phyloP scores from a whole-genome alignment of 1,140 invertebrate genomes.

The Atopsyche davidsoni region DNA sequence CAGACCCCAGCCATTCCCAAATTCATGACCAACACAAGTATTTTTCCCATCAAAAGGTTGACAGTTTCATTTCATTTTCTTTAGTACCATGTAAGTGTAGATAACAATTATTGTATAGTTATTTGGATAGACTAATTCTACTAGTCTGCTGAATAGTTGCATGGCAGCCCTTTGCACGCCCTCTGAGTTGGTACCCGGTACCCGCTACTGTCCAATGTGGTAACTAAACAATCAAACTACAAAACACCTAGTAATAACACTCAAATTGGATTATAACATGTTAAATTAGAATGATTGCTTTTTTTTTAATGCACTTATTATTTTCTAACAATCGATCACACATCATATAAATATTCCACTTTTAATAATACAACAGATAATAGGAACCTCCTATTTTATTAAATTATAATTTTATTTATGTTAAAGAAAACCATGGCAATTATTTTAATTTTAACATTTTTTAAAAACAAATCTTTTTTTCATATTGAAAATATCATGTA shows the following conservation, averaged over 20 bases:
- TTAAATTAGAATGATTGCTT: neutral
- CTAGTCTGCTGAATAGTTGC: constrained; percentile 29
- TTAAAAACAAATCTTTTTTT: no score
- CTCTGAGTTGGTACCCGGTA: constrained; percentile 24
- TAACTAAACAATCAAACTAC: constrained; percentile 1
- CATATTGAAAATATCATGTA: no score
- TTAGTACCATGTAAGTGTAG: constrained; percentile 22
- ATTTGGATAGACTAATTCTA: constrained; percentile 15
- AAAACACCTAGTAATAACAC: neutral
- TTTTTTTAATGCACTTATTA: neutral
- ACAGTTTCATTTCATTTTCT: constrained; percentile 29
- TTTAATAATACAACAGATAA: no score
- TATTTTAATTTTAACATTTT: no score
- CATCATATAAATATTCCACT: no score
- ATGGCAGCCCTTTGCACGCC: constrained; percentile 31
- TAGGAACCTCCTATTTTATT: no score
- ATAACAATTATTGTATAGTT: constrained; percentile 7
- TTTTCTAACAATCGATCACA: neutral
- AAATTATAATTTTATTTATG: no score
- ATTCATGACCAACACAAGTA: constrained; percentile 29
- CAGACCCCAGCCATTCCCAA: constrained; percentile 28
- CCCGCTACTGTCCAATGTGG: constrained; percentile 20
- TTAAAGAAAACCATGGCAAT: no score
- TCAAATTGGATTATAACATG: no score
- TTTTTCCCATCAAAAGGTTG: constrained; percentile 26